Conservation (phyloP, 2,797 vertebrate genomes). For the Enteromius fasciolatus region DNA sequence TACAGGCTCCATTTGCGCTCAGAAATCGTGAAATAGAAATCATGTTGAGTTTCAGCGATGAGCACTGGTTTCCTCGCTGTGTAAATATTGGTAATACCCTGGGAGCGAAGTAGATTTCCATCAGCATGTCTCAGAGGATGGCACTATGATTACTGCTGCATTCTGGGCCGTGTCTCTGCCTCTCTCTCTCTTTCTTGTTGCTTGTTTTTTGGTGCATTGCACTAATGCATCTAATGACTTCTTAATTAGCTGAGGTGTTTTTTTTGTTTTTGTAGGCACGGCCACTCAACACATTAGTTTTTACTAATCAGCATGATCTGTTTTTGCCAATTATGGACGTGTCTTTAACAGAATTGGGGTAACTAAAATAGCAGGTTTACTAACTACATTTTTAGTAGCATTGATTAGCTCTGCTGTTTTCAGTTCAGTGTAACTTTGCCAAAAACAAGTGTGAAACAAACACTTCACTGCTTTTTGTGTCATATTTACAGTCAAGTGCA, state of each 20-base stretch:
- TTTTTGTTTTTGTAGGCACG: not conserved
- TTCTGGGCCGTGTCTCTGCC: conserved; percentile 41
- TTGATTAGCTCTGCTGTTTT: not conserved
- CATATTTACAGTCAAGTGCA: not conserved
- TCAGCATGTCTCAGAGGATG: conserved; percentile 73
- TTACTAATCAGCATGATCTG: conserved; percentile 51
- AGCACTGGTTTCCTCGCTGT: conserved; percentile 8
- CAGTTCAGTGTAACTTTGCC: not conserved
- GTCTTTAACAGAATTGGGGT: not conserved
- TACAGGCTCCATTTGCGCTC: conserved; percentile 19
- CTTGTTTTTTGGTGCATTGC: conserved; percentile 57
- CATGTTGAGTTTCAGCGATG: conserved; percentile 11
- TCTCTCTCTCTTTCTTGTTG: conserved; percentile 13
- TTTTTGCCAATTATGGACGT: conserved; percentile 38
- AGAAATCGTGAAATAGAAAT: conserved; percentile 18
- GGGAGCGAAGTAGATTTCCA: conserved; percentile 72
- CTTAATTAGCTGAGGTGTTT: conserved; percentile 50
- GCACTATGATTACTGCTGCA: conserved; percentile 57
- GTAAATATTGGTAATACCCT: conserved; percentile 30
- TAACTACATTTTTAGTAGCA: not conserved
- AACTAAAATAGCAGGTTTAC: not conserved
- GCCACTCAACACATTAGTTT: conserved; percentile 31
- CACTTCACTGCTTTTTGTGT: not conserved
- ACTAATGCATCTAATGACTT: conserved; percentile 58
- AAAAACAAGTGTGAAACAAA: not conserved